phyloP scores from a whole-genome alignment of 2,888 invertebrate species.

The Trichopoda pennipes region DNA sequence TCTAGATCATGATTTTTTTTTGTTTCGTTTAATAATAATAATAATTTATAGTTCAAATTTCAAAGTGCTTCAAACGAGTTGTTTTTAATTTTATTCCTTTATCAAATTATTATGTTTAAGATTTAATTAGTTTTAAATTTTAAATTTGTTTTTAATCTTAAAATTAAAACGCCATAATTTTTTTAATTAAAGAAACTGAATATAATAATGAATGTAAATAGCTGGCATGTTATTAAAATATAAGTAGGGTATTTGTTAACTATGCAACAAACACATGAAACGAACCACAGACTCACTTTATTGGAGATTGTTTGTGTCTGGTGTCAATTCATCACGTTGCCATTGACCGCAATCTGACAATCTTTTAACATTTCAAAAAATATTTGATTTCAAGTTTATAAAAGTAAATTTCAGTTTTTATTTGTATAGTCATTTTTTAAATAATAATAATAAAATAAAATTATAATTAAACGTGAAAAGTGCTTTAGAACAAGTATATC shows the following conservation, averaged over 20 bases:
- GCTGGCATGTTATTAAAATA: not conserved
- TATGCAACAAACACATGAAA: constrained; percentile 2
- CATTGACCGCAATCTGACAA: constrained; percentile 68
- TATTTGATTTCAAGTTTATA: constrained; percentile 19
- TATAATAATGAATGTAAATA: not conserved
- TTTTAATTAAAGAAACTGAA: not conserved
- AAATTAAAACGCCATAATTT: not conserved
- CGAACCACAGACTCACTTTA: constrained; percentile 41
- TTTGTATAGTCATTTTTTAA: not conserved
- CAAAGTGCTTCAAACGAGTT: too few species aligned
- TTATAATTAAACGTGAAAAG: constrained; percentile 1
- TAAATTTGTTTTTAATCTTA: too few species aligned
- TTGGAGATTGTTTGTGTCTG: constrained; percentile 29
- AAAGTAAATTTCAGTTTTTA: constrained; percentile 42
- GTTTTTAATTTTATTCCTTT: too few species aligned
- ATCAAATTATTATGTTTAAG: too few species aligned
- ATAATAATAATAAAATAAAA: not conserved
- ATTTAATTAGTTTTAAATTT: too few species aligned
- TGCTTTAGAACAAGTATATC: too few species aligned
- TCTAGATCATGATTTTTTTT: too few species aligned
- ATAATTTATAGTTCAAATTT: too few species aligned
- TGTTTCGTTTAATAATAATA: too few species aligned
- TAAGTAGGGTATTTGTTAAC: constrained; percentile 33
- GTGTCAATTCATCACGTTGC: constrained; percentile 64
- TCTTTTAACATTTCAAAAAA: constrained; percentile 48